A percentile compares a stretch with the other conserved stretches of the same genome.
Conservation (phyloP, 2,113 vertebrate genomes). For the Galbula dea region DNA sequence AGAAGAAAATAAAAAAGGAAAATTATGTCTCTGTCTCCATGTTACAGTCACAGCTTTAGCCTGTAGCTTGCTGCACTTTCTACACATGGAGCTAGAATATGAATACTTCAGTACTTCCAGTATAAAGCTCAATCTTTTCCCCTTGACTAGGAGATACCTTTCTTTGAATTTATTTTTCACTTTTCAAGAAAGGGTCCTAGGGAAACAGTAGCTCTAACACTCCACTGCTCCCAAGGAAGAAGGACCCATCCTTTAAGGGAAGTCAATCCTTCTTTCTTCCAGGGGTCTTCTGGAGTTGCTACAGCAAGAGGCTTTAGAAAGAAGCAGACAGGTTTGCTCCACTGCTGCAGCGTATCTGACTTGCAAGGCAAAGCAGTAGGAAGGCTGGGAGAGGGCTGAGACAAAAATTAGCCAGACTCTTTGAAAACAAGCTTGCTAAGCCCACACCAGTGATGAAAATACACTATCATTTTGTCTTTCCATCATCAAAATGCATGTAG, state of each 20-base stretch:
- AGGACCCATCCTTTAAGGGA: background rate
- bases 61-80: background rate
- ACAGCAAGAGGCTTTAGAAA: background rate
- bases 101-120: background rate
- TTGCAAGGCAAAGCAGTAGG: background rate
- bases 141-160: background rate
- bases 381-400: background rate
- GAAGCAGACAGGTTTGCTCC: background rate
- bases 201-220: background rate
- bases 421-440: background rate
- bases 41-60: background rate
- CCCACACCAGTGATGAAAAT: background rate
- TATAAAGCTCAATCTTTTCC: background rate
- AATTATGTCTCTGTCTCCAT: background rate
- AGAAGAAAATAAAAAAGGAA: background rate
- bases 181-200: background rate
- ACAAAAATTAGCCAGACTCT: background rate
- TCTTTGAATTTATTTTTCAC: background rate
- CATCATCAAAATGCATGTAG: background rate
- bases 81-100: background rate
- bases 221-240: background rate
- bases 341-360: background rate
- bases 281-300: background rate
- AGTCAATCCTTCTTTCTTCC: background rate
- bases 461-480: background rate